phyloP scores from a whole-genome alignment of 2,888 invertebrate genomes.

The Ormyrus labotus region DNA sequence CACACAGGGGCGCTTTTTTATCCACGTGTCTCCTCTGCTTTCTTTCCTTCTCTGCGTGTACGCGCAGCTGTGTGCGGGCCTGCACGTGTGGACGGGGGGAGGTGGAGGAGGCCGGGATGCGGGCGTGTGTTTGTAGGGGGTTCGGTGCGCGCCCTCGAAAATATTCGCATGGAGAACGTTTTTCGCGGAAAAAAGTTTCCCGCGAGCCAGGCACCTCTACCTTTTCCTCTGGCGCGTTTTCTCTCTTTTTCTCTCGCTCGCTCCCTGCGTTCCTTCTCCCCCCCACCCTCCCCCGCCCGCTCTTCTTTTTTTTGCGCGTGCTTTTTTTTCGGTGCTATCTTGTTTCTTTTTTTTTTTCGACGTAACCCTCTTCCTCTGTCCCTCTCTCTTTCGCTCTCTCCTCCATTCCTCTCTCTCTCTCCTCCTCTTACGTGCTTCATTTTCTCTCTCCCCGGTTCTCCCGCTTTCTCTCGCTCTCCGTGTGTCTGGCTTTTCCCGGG shows the following conservation, averaged over 20 bases:
- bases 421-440: background rate
- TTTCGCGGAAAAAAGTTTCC: constrained; percentile 58
- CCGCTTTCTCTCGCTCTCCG: constrained; percentile 25
- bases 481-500: constrained; percentile 56
- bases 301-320: constrained; percentile 40
- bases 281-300: background rate
- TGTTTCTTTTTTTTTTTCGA: constrained; percentile 48
- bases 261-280: constrained; percentile 5
- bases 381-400: constrained; percentile 12
- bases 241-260: constrained; percentile 29
- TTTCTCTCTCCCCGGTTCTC: constrained; percentile 27
- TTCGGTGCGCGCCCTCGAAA: constrained; percentile 51
- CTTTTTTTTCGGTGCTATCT: constrained; percentile 48
- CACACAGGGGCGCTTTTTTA: constrained; percentile 27
- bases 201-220: constrained; percentile 50
- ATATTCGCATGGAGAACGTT: constrained; percentile 57
- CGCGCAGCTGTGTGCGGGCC: background rate
- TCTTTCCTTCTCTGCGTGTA: constrained; percentile 21
- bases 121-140: constrained; percentile 40
- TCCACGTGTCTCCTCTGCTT: constrained; percentile 34
- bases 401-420: constrained; percentile 39
- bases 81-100: background rate
- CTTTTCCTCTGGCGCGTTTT: constrained; percentile 23
- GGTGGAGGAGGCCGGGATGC: constrained; percentile 19
- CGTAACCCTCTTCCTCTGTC: constrained; percentile 22